phyloP scores from a whole-genome alignment of 2,797 vertebrate species.

The Melanogrammus aeglefinus region DNA sequence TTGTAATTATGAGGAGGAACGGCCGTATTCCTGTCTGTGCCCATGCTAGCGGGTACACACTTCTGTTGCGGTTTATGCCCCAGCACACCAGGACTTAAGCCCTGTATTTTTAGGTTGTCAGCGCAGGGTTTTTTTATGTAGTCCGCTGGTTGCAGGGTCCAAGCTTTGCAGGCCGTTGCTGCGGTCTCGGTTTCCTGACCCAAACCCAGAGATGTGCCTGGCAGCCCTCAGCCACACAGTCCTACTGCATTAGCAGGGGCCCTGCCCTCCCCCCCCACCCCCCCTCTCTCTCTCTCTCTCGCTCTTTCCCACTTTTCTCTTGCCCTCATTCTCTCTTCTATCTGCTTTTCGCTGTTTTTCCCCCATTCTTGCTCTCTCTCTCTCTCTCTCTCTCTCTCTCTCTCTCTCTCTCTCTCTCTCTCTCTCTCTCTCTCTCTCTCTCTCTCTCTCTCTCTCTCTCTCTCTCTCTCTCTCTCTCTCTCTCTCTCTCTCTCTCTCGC shows the following conservation, averaged over 20 bases:
- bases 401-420: neutral
- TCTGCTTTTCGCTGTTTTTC: neutral
- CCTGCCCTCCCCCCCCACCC: constrained; percentile 11
- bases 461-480: constrained; percentile 22
- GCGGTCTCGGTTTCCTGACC: constrained; percentile 54
- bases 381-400: constrained; percentile 2
- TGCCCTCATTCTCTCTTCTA: neutral
- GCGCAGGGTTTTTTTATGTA: constrained; percentile 28
- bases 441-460: constrained; percentile 18
- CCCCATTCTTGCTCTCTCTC: constrained; percentile 3
- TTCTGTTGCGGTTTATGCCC: neutral
- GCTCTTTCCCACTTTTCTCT: constrained; percentile 10
- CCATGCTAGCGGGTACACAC: neutral
- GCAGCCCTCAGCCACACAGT: constrained; percentile 40
- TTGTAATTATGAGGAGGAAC: neutral
- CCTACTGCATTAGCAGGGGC: constrained; percentile 37
- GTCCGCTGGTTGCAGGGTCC: constrained; percentile 16
- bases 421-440: neutral
- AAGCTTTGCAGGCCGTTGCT: constrained; percentile 21
- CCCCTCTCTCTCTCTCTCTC: constrained; percentile 8
- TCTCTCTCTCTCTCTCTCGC: neutral
- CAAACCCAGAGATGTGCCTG: constrained; percentile 49
- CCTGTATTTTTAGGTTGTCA: constrained; percentile 1
- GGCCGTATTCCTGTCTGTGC: neutral
- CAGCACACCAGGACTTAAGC: neutral